These are phyloP conservation scores for Hydractinia echinata DNA, from an alignment of 30 jellyfish, hydroid and myxozoan genomes.

Conservation along the genomic window DNA sequence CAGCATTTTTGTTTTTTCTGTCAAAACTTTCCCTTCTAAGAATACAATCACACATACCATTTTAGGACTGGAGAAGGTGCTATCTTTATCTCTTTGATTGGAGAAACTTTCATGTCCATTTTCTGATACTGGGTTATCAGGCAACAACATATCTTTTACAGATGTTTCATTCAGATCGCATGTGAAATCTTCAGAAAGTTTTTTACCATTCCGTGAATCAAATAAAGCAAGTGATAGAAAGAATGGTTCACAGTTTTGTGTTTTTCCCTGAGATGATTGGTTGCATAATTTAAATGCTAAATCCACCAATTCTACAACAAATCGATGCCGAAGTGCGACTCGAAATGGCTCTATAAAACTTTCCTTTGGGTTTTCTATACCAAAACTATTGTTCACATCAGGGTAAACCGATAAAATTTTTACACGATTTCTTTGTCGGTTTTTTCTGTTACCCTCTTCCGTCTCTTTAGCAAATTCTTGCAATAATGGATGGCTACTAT, in stretches of 20 bases:
- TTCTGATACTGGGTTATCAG: background rate
- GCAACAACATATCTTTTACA: constrained; percentile 38
- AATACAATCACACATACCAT: background rate
- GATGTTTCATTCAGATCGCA: constrained; percentile 79
- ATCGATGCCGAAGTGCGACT: constrained; percentile 42
- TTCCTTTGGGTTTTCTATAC: constrained; percentile 50
- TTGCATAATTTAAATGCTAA: constrained; percentile 56
- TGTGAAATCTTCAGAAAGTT: constrained; percentile 84
- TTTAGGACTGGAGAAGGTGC: background rate
- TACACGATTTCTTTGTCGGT: constrained; percentile 62
- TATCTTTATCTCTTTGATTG: constrained; percentile 3
- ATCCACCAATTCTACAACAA: constrained; percentile 46
- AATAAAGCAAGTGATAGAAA: constrained; percentile 71
- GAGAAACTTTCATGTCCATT: constrained; percentile 14
- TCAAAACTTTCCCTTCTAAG: too few relatives aligned
- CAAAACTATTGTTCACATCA: constrained; percentile 54
- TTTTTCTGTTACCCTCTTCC: constrained; percentile 67
- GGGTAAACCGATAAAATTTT: constrained; percentile 71
- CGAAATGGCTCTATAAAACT: constrained; percentile 57
- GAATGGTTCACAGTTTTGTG: constrained; percentile 85
- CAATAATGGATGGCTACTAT: constrained; percentile 89
- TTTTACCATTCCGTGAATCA: constrained; percentile 68
- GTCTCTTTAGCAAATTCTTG: constrained; percentile 92
- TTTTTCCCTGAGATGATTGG: constrained; percentile 48
- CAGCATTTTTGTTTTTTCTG: too few relatives aligned